Evolutionary conservation across 2,888 invertebrate genomes (phyloP).

Genomic region (Graphium colonna): DNA sequence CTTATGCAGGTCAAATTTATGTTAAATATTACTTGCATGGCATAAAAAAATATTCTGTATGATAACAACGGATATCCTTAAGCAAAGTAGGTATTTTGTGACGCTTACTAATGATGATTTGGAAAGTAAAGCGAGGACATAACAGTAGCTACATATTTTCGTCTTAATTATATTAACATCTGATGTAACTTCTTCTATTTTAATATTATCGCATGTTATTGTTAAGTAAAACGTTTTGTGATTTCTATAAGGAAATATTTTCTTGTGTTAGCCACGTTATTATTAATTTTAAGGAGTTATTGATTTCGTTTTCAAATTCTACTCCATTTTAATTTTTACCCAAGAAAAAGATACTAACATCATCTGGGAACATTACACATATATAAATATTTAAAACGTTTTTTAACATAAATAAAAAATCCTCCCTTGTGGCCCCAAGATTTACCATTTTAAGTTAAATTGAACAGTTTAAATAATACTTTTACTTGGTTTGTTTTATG

Average conservation of each 20-base stretch:
- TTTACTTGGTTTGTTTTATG: too few species aligned
- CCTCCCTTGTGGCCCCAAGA: too few species aligned
- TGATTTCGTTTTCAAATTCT: background rate
- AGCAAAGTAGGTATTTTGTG: background rate
- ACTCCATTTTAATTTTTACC: background rate
- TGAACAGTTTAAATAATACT: too few species aligned
- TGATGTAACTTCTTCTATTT: too few species aligned
- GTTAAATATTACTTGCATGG: too few species aligned
- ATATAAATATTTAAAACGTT: too few species aligned
- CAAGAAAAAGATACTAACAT: background rate
- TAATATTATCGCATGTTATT: too few species aligned
- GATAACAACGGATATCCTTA: background rate
- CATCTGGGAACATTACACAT: too few species aligned
- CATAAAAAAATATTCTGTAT: background rate
- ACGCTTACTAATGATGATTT: background rate
- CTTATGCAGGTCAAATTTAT: too few species aligned
- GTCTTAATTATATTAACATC: too few species aligned
- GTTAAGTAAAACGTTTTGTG: background rate
- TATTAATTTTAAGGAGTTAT: background rate
- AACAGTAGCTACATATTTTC: background rate
- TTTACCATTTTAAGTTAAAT: too few species aligned
- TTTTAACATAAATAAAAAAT: too few species aligned
- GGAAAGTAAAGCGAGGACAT: background rate
- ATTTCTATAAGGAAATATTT: background rate
- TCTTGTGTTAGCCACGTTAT: background rate